Evolutionary conservation across 2,113 vertebrate genomes (phyloP).

Genomic region (Coptodon bakossiorum): DNA sequence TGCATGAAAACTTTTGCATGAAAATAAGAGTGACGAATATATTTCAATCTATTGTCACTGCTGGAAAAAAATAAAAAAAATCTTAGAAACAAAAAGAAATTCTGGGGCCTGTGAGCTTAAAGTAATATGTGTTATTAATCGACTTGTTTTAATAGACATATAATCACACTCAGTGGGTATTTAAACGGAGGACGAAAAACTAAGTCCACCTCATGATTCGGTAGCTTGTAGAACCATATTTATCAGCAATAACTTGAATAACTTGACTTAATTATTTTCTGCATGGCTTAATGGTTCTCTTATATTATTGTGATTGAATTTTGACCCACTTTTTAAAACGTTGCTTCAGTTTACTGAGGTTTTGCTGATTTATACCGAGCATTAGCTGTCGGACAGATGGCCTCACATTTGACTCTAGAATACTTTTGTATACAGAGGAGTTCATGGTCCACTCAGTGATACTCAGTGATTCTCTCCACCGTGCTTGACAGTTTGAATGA

Average conservation of each 20-base stretch:
- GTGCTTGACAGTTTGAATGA: neutral
- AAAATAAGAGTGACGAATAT: neutral
- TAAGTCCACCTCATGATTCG: neutral
- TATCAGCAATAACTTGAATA: neutral
- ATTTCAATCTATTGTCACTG: neutral
- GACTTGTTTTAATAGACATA: neutral
- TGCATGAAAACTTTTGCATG: neutral
- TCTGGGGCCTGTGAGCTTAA: neutral
- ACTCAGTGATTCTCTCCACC: neutral
- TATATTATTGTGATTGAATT: neutral
- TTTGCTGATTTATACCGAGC: neutral
- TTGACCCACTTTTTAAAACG: neutral
- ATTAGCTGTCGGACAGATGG: neutral
- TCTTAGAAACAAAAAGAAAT: neutral
- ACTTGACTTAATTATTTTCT: neutral
- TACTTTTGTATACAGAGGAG: neutral
- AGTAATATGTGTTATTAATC: neutral
- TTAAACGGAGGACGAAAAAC: neutral
- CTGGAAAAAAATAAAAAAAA: neutral
- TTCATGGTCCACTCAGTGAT: neutral
- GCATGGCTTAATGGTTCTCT: neutral
- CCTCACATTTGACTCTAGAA: neutral
- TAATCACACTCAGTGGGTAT: neutral
- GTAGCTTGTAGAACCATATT: neutral
- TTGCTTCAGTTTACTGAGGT: neutral